Evolutionary conservation across 2,888 invertebrate species (phyloP), one percentile per base, ranked within the genome.

Genomic region (Conomelus anceps): DNA sequence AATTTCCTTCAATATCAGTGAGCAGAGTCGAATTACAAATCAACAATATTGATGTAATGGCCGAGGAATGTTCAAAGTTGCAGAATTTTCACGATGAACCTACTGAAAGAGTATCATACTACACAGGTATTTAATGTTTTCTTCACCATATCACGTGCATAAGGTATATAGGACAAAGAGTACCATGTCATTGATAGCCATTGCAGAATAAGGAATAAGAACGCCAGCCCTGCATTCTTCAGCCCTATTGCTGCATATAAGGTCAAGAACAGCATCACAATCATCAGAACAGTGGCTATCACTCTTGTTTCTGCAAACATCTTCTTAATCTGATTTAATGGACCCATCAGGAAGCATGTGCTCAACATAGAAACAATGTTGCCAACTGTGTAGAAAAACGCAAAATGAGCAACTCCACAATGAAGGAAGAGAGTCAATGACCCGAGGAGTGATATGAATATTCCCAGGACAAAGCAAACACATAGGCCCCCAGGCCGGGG

Each of bases 161-260:
- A 98, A 20, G 98, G 98, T 93, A 98, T 98, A 93, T 98, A 98
- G 0, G 98, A 98, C 84, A 98, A 93, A 0, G 98, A 97, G 93
- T 98, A 98, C 98, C 98, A 98, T 4, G 97, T 97, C 96, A 98
- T 96, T 22, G 98, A 97, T 91, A 97, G 92, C 91, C 97, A 98
- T 94, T 98, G 98, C 87, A 97, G 94, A 90, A 97, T 95, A 92
- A 97, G 97, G 93, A 97, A 98, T 85, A 98, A 92, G 88, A 98
- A 93, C 0, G 96, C 96, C 90, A 97, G 93, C 22, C 95, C 95
- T n/a, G 96, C 94, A 92, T 96, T 97, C 90, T 96, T 94, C 92
- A 96, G 93, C 97, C 94, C 94, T 92, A 97, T 93, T 29, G 97
- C 97, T 91, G 97, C 95, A 91, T 96, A 93, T 90, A 97, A 94